Conservation (phyloP, 2,113 vertebrate genomes). For the Nibea albiflora region DNA sequence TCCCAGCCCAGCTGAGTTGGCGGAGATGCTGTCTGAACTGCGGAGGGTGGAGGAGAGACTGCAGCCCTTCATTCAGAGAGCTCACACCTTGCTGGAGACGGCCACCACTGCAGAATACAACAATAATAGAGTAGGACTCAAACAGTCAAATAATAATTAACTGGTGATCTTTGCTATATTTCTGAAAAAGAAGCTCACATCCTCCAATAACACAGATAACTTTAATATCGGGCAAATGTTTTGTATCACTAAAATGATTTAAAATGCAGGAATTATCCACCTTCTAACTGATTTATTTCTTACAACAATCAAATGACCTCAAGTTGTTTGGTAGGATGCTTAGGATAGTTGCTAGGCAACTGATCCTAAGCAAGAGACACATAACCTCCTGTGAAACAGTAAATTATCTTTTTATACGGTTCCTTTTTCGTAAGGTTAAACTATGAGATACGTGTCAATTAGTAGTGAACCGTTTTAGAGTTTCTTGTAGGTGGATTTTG, state of each 20-base stretch:
- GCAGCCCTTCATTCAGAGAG: slow-evolving; percentile 91
- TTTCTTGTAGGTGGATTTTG: not conserved
- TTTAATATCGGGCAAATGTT: not conserved
- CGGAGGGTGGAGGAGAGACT: slow-evolving; percentile 88
- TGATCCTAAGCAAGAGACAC: too few species aligned
- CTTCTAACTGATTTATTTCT: too few species aligned
- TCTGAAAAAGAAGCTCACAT: not conserved
- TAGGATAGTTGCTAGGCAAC: too few species aligned
- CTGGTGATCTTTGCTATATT: not conserved
- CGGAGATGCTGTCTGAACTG: slow-evolving; percentile 90
- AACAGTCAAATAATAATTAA: not conserved
- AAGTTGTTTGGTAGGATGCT: not conserved
- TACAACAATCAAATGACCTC: too few species aligned
- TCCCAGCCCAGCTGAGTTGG: slow-evolving; percentile 89
- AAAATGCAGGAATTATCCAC: not conserved
- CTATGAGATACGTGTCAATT: not conserved
- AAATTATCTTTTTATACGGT: not conserved
- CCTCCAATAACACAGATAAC: not conserved
- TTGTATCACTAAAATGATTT: not conserved
- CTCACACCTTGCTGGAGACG: slow-evolving; percentile 88
- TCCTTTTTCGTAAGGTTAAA: not conserved
- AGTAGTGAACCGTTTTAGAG: not conserved
- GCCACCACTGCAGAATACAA: slow-evolving; percentile 89
- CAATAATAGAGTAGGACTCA: slow-evolving; percentile 87
- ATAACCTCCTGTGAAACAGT: not conserved